Base-by-base conservation (phyloP, 2,888 invertebrate species). In the Drosophila merina region DNA sequence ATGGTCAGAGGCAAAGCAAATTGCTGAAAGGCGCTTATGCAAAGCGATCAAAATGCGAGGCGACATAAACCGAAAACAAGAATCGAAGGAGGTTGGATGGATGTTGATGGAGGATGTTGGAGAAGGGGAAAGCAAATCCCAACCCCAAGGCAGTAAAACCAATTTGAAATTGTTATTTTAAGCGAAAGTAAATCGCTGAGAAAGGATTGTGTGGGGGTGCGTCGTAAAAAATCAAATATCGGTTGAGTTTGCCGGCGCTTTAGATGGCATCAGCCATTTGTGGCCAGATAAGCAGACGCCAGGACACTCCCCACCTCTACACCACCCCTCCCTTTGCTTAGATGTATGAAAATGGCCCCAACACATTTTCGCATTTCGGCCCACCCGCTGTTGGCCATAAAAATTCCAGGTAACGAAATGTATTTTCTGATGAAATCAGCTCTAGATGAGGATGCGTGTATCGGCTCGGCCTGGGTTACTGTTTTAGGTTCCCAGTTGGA, bases 101-200 rank as follows among this genome's bases (percentile, higher is more conserved):
- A 20, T 20, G 20, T 20, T 20, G 20, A 20, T 20, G 20, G 20
- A 2, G 20, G 20, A 20, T 20, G 20, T 20, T 20, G 28, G 28
- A 28, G 28, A 58, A 38, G 20, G 36, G 38, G 26, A 40, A 64
- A 67, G 57, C 70, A 86, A 85, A 87, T 78, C 81, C 67, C 78
- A 71, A 71, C 88, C 84, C 74, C 67, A 62, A 81, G 84, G 84
- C 82, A 76, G 88, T 88, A 85, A 85, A 85, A 88, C 87, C 88
- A 88, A 88, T 85, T 85, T 87, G 79, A 87, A 85, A 85, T 85
- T 85, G 84, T 85, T 85, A 85, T 85, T 85, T 88, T 87, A 84
- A 86, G 76, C 77, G 87, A 77, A 75, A 67, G 79, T 54, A 72
- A 71, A 72, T 74, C 70, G 72, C 57, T 51, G 57, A 52, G 44